Evolutionary conservation across 2,888 invertebrate genomes (phyloP).

Genomic region (Chrysina gloriosa): DNA sequence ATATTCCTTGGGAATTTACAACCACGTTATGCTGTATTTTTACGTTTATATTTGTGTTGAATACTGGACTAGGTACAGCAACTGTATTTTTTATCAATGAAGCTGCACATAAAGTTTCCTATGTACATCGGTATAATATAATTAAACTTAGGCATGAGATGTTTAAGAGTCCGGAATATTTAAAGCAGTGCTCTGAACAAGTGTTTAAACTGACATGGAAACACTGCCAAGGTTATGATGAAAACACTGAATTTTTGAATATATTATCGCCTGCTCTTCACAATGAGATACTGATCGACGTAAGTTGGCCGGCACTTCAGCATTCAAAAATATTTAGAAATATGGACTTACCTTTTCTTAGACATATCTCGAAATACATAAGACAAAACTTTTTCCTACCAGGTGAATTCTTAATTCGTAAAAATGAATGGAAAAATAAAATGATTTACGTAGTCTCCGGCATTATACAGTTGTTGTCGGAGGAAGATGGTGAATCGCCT

Average conservation of each 20-base stretch:
- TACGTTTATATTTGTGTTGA: constrained; percentile 26
- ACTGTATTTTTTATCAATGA: constrained; percentile 18
- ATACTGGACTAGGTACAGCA: background rate
- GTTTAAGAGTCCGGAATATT: constrained; percentile 30
- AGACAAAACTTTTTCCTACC: constrained; percentile 68
- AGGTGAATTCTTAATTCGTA: constrained; percentile 67
- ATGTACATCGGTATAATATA: constrained; percentile 18
- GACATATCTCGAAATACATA: constrained; percentile 67
- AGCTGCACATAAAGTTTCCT: constrained; percentile 10
- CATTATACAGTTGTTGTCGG: constrained; percentile 67
- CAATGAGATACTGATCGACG: constrained; percentile 37
- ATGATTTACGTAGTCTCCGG: constrained; percentile 68
- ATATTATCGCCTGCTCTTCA: constrained; percentile 29
- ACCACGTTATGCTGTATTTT: background rate
- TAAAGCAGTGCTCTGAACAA: constrained; percentile 9
- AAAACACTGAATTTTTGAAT: constrained; percentile 27
- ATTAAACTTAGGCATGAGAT: constrained; percentile 16
- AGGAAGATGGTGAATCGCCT: constrained; percentile 69
- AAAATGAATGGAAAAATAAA: constrained; percentile 67
- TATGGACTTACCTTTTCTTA: constrained; percentile 64
- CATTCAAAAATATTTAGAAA: constrained; percentile 41
- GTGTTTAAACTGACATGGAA: constrained; percentile 37
- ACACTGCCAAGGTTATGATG: constrained; percentile 34
- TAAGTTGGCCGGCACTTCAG: constrained; percentile 42
- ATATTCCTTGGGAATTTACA: constrained; percentile 28